Evolutionary conservation across 2,888 invertebrate genomes (phyloP), one percentile per base, ranked within the genome.

Genomic region (Meta bourneti): DNA sequence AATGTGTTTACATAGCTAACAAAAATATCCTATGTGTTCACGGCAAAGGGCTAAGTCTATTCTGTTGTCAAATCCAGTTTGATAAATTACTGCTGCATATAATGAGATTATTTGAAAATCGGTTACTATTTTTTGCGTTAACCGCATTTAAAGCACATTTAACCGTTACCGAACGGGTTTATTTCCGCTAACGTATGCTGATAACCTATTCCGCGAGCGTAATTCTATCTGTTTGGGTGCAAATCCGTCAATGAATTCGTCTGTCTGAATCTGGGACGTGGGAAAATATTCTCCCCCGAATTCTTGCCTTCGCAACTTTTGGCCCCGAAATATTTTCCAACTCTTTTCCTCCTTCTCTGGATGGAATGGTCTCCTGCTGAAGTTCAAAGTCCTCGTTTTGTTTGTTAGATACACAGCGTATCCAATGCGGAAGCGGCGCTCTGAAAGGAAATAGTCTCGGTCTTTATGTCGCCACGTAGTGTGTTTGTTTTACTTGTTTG

Each of bases 401-500:
- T 69, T 49, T 7, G 52, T 34, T 34, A 34, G 34, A 34, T 34
- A 34, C 34, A 34, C 34, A 34, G 34, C 34, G 34, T 34, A 34
- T 34, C 34, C 34, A 34, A 79, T 87, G 87, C 87, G 87, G 87
- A 87, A 87, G 87, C 87, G 87, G 87, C 72, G 54, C 71, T 54
- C 34, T 54, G 84, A 84, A 84, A 84, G 84, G 75, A 84, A 52
- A 19, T 72, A 74, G 61, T 52, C 84, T 74, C 48, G 80, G 87
- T 72, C 71, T 71, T 34, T 70, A 11, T 51, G 86, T 86, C 77
- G 86, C 86, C 77, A 34, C n/a, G 77, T 77, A 51, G 77, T 52
- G 7, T n/a, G 51, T 34, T 34, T 34, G 34, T 34, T 34, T 34
- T 34, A 34, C 34, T 34, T 34, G 34, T 34, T 34, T 34, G 34